Evolutionary conservation across 2,797 vertebrate genomes (phyloP).

Genomic region (Malacoctenus gilli): DNA sequence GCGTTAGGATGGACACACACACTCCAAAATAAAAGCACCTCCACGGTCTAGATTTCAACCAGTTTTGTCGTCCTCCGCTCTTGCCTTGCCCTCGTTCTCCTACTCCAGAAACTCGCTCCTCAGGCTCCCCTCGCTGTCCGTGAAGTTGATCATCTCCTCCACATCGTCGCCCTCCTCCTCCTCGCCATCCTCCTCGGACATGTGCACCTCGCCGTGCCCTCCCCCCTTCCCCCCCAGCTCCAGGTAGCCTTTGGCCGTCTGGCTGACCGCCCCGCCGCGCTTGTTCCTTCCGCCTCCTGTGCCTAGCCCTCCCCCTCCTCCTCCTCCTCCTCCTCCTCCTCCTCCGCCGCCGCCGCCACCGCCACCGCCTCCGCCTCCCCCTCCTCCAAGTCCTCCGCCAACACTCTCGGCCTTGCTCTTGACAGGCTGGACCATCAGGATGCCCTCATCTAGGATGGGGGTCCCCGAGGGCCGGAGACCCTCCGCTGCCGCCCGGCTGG

Average conservation of each 20-base stretch:
- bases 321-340: slow-evolving; percentile 17
- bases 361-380: not conserved
- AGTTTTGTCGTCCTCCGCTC: not conserved
- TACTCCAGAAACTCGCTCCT: slow-evolving; percentile 67
- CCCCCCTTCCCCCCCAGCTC: slow-evolving; percentile 62
- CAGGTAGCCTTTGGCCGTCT: slow-evolving; percentile 65
- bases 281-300: slow-evolving; percentile 19
- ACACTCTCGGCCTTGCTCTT: slow-evolving; percentile 44
- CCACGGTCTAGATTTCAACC: no score
- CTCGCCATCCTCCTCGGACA: slow-evolving; percentile 55
- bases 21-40: no score
- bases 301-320: not conserved
- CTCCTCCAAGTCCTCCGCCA: slow-evolving; percentile 25
- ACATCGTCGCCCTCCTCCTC: slow-evolving; percentile 57
- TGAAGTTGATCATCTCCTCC: slow-evolving; percentile 68
- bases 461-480: slow-evolving; percentile 31
- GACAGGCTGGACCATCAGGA: slow-evolving; percentile 57
- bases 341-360: slow-evolving; percentile 11
- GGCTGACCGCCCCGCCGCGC: slow-evolving; percentile 25
- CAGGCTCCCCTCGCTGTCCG: slow-evolving; percentile 65
- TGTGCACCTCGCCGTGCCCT: slow-evolving; percentile 46
- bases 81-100: not conserved
- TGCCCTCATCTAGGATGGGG: slow-evolving; percentile 43
- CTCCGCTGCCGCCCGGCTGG: slow-evolving; percentile 1
- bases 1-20: no score